Conservation (phyloP, 92 coral and sea anemone genomes). For the Scolanthus callimorphus region DNA sequence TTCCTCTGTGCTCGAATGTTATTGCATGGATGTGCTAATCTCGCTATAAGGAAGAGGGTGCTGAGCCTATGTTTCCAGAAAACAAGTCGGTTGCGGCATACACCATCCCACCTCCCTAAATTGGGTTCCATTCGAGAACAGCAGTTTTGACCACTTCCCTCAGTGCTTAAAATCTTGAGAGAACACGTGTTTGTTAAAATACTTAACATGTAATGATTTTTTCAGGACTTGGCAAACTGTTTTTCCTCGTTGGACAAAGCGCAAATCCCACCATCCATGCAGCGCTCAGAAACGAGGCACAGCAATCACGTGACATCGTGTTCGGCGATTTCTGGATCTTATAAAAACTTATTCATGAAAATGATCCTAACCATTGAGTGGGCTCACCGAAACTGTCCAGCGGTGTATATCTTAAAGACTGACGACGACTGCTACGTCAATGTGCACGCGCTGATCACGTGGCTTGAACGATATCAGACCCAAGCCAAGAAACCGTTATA, state of each 20-base stretch:
- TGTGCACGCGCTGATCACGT: slow-evolving; percentile 31
- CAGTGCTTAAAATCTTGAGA: too few species aligned
- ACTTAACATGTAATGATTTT: too few species aligned
- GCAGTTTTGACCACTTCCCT: too few species aligned
- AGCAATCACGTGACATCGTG: slow-evolving; percentile 39
- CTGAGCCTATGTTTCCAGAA: too few species aligned
- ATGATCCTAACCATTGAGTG: slow-evolving; percentile 65
- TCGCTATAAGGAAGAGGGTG: too few species aligned
- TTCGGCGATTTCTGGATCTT: slow-evolving; percentile 70
- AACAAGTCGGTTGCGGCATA: too few species aligned
- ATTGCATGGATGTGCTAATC: too few species aligned
- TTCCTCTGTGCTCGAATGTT: too few species aligned
- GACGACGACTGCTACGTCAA: slow-evolving; percentile 77
- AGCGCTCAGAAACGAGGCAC: slow-evolving; percentile 41
- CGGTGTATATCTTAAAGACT: slow-evolving; percentile 60
- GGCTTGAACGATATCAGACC: slow-evolving; percentile 29
- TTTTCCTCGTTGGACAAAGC: slow-evolving; percentile 62
- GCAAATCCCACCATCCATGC: slow-evolving; percentile 14
- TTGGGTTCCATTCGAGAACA: too few species aligned
- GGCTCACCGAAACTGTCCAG: slow-evolving; percentile 47
- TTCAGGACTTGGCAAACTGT: slow-evolving; percentile 63
- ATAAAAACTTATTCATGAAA: slow-evolving; percentile 49
- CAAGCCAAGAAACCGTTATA: slow-evolving; percentile 51
- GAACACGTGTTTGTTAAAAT: too few species aligned
- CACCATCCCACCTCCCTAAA: too few species aligned